Conservation (phyloP, 2,113 vertebrate genomes). For the Martes martes region DNA sequence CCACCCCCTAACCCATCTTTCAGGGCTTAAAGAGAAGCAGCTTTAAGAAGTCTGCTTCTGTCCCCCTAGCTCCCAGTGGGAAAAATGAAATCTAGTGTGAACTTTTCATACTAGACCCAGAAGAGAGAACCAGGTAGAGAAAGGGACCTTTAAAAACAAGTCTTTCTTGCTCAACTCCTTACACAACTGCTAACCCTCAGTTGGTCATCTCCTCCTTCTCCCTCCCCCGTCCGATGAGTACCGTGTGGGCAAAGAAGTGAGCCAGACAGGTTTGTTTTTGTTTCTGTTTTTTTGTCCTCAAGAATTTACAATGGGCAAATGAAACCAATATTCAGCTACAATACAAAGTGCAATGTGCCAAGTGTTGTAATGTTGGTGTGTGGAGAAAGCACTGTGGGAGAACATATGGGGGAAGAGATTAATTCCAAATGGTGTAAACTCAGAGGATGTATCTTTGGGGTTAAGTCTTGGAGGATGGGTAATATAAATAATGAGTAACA, state of each 20-base stretch:
- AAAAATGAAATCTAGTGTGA: background rate
- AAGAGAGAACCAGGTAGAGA: background rate
- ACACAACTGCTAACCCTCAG: background rate
- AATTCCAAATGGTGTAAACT: background rate
- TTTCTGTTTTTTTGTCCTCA: background rate
- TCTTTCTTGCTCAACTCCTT: conserved; percentile 12
- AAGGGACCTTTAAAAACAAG: background rate
- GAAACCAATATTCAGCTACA: background rate
- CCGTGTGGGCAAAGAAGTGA: background rate
- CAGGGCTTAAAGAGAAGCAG: background rate
- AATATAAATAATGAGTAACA: background rate
- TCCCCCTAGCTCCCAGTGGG: background rate
- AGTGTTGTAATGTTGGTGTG: background rate
- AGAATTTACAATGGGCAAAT: conserved; percentile 26
- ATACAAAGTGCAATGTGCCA: background rate
- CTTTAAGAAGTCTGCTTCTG: background rate
- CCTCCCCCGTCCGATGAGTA: background rate
- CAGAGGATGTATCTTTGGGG: background rate
- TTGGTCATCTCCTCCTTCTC: background rate
- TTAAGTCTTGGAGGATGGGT: background rate
- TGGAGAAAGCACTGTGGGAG: background rate
- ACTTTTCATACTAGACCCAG: background rate
- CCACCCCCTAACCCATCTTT: background rate
- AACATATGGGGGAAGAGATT: conserved; percentile 13
- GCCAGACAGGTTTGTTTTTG: background rate